Evolutionary conservation across 2,113 vertebrate species (phyloP).

Genomic region (Crypturellus undulatus): DNA sequence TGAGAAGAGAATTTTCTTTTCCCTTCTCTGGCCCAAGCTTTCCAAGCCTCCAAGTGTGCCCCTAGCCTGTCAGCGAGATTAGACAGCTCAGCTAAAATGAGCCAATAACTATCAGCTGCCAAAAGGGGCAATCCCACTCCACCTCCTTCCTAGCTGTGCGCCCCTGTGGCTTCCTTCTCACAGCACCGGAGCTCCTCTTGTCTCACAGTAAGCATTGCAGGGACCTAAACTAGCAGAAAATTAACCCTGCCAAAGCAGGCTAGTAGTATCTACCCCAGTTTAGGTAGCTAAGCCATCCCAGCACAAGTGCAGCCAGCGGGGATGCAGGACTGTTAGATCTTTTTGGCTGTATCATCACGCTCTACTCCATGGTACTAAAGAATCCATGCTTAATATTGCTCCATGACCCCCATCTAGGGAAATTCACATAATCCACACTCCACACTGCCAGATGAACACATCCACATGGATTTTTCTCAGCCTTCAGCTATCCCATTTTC

Average conservation of each 20-base stretch:
- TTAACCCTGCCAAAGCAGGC: too few relatives aligned
- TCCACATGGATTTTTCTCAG: neutral
- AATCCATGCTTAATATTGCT: neutral
- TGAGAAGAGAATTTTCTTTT: neutral
- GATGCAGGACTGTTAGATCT: neutral
- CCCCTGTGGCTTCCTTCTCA: neutral
- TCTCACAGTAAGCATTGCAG: neutral
- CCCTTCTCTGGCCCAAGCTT: neutral
- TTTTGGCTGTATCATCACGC: neutral
- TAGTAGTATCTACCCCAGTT: neutral
- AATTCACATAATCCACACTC: neutral
- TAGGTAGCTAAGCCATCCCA: neutral
- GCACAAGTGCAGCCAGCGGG: neutral
- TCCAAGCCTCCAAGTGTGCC: rapidly evolving
- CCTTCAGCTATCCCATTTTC: neutral
- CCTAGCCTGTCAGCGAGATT: neutral
- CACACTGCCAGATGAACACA: neutral
- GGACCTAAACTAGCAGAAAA: neutral
- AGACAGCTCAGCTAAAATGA: neutral
- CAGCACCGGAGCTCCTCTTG: neutral
- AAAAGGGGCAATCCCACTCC: neutral
- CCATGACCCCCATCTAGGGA: neutral
- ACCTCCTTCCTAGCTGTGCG: neutral
- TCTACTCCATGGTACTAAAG: neutral
- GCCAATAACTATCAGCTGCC: neutral